Evolutionary conservation across 2,797 vertebrate genomes (phyloP), one percentile per base, ranked within the genome.

Genomic region (Tragelaphus eurycerus): DNA sequence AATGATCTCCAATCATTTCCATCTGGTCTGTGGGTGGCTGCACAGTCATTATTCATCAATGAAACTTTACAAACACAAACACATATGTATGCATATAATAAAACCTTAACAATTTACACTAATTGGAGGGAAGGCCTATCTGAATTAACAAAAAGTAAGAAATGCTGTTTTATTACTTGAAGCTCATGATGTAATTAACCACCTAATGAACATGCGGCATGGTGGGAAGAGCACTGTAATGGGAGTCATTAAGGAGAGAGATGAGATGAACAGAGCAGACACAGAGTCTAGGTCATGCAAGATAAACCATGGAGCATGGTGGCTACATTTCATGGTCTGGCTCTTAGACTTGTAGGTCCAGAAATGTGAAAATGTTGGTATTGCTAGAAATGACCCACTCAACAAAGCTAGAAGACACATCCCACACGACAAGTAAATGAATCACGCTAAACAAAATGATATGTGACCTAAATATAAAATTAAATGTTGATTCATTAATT

Each of bases 1-100:
- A 97, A 98, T 97, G 91, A 93, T 96, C 96, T 95, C 64, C n/a
- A 94, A 96, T 92, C 92, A 89, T 98, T 46, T 1, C 38, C 97
- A 96, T 97, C 54, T 96, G 96, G 96, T 38, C 95, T 12, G 98
- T 98, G 98, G 98, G 98, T 98, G 97, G 97, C 95, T 97, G 83
- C 79, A 90, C 59, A 97, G 97, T 97, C 98, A 98, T 97, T 96
- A 23, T 96, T 98, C 95, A 43, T 92, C 43, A 76, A 55, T 96
- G 86, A 96, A 95, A 83, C 13, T 95, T 71, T 90, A 89, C 88
- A 59, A 86, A 85, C 88, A 97, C 89, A 98, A 96, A 97, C 96
- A 94, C 81, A 64, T 52, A 91, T 96, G 87, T 87, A 97, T 89
- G 82, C 38, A 60, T 95, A 48, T 97, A 93, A 97, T 97, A 96